A percentile compares a stretch with the other conserved stretches of the same genome.
Evolutionary conservation across 2,797 vertebrate genomes (phyloP).

Genomic region (Bradypodion pumilum): DNA sequence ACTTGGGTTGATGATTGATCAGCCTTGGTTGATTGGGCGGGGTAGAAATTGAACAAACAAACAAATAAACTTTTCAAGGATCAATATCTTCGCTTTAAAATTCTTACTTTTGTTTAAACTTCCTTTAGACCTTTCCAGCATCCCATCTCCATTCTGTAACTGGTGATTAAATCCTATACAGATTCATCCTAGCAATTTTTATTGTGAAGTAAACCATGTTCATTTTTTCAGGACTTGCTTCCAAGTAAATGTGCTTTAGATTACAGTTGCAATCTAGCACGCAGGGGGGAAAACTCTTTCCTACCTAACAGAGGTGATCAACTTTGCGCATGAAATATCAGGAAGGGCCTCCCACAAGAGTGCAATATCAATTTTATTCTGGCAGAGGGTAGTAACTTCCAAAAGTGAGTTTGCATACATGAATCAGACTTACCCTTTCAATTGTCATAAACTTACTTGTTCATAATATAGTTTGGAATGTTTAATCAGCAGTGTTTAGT

Average conservation of each 20-base stretch:
- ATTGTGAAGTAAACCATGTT: not conserved
- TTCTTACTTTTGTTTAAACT: not conserved
- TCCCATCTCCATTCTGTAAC: not conserved
- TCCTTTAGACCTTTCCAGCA: not conserved
- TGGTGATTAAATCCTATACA: not conserved
- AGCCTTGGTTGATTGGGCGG: too few relatives aligned
- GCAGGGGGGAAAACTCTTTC: not conserved
- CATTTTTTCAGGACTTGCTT: constrained; percentile 3
- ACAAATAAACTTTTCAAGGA: too few relatives aligned
- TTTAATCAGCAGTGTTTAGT: constrained; percentile 17
- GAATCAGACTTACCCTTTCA: not conserved
- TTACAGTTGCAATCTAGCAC: not conserved
- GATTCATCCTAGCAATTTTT: not conserved
- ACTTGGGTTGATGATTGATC: too few relatives aligned
- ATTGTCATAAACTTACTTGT: not conserved
- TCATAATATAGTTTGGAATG: constrained; percentile 23
- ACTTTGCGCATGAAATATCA: constrained; percentile 1
- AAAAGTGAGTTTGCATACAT: not conserved
- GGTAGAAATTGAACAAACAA: too few relatives aligned
- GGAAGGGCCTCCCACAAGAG: constrained; percentile 3
- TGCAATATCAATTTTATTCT: constrained; percentile 27
- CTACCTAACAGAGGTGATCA: not conserved
- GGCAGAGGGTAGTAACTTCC: not conserved
- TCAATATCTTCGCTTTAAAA: not conserved
- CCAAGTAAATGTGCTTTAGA: not conserved